These are phyloP conservation scores for Hydrolagus affinis DNA, from an alignment of 2,113 vertebrate genomes.

Conservation along the genomic window DNA sequence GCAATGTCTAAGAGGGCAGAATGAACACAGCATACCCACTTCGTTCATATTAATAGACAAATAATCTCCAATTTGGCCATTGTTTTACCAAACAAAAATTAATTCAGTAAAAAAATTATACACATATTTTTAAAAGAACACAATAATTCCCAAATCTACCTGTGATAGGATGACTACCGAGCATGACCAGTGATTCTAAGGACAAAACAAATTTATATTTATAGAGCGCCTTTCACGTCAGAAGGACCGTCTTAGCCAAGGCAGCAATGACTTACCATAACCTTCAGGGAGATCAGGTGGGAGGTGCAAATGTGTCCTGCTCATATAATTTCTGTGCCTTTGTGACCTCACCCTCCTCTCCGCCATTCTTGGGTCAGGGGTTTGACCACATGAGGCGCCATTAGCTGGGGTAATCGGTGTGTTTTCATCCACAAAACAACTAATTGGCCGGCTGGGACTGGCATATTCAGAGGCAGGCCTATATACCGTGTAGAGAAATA, in stretches of 20 bases:
- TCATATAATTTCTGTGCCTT: conserved; percentile 92
- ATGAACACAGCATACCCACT: too few species aligned
- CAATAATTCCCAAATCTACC: background rate
- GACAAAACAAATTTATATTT: background rate
- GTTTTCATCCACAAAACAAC: conserved; percentile 90
- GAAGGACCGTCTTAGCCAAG: too few species aligned
- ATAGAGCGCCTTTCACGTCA: too few species aligned
- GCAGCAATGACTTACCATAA: conserved; percentile 64
- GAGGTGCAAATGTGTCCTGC: conserved; percentile 87
- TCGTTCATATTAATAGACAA: too few species aligned
- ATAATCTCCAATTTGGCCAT: too few species aligned
- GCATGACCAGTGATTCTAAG: background rate
- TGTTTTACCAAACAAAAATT: too few species aligned
- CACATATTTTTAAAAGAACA: too few species aligned
- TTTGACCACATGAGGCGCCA: conserved; percentile 74
- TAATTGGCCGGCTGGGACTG: conserved; percentile 83
- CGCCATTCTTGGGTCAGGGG: conserved; percentile 66
- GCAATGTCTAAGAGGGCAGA: too few species aligned
- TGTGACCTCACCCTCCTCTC: conserved; percentile 86
- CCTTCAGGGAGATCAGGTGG: conserved; percentile 88
- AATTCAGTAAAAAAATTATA: too few species aligned
- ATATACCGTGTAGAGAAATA: background rate
- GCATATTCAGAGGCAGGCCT: conserved; percentile 91
- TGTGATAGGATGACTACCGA: background rate
- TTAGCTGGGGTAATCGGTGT: conserved; percentile 80